Conservation (phyloP, 1,140 invertebrate genomes). For the Aphidius ervi region DNA sequence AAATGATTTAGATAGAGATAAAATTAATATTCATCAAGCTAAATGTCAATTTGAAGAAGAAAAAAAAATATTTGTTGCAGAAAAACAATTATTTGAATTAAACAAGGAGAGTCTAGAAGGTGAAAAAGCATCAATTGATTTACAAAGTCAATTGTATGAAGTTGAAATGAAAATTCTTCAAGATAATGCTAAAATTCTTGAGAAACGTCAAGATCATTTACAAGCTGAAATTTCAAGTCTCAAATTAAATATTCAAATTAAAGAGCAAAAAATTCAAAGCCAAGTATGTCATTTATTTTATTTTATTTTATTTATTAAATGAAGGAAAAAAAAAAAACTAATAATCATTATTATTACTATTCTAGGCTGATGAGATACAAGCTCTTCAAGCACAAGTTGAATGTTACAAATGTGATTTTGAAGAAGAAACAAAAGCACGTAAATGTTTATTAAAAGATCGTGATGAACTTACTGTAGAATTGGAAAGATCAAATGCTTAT, state of each 20-base stretch:
- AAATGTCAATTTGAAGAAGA: slow-evolving; percentile 25
- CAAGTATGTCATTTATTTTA: too few species aligned
- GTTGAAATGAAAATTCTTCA: slow-evolving; percentile 27
- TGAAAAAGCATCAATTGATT: slow-evolving; percentile 36
- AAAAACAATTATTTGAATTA: slow-evolving; percentile 22
- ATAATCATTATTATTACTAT: too few species aligned
- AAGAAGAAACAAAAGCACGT: slow-evolving; percentile 14
- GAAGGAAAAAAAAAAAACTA: too few species aligned
- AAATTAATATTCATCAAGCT: slow-evolving; percentile 13
- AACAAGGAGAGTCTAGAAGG: slow-evolving; percentile 29
- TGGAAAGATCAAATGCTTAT: slow-evolving; percentile 10
- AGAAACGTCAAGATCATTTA: slow-evolving; percentile 17
- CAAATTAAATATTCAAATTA: neutral
- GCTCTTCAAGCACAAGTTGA: slow-evolving; percentile 10
- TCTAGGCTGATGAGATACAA: neutral
- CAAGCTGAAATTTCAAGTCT: neutral
- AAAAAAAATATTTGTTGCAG: slow-evolving; percentile 22
- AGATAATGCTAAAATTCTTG: slow-evolving; percentile 26
- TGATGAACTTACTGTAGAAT: slow-evolving; percentile 8
- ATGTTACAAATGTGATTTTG: slow-evolving; percentile 8
- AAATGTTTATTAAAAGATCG: slow-evolving; percentile 7
- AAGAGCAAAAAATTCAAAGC: neutral
- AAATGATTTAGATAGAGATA: slow-evolving; percentile 19
- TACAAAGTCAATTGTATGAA: slow-evolving; percentile 35
- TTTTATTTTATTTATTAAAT: too few species aligned